Conservation (phyloP, 2,888 invertebrate species). For the Osmoderma eremita region DNA sequence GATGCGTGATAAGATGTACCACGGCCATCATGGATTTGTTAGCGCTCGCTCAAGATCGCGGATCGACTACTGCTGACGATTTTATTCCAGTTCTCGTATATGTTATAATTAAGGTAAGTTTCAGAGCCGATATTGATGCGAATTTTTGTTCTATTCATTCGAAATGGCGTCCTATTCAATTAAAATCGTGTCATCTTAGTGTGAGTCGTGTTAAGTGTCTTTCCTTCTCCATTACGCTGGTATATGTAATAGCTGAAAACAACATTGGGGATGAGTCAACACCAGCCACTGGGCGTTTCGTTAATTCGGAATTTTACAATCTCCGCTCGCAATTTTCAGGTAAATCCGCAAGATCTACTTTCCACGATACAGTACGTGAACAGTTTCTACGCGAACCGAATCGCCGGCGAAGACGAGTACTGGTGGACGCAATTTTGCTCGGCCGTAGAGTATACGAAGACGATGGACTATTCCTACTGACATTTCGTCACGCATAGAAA, state of each 20-base stretch:
- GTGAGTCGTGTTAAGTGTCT: no score
- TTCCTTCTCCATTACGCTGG: no score
- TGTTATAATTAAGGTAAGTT: conserved; percentile 87
- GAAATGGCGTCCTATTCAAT: no score
- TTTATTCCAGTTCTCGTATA: conserved; percentile 96
- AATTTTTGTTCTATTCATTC: no score
- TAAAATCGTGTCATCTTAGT: no score
- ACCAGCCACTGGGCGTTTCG: no score
- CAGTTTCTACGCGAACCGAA: conserved; percentile 85
- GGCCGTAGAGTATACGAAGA: conserved; percentile 97
- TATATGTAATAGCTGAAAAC: no score
- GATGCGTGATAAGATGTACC: conserved; percentile 86
- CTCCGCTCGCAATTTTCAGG: no score
- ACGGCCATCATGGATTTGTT: conserved; percentile 94
- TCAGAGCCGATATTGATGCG: not conserved
- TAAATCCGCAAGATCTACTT: conserved; percentile 92
- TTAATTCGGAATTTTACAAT: no score
- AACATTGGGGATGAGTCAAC: no score
- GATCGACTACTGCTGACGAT: conserved; percentile 91
- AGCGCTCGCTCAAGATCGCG: conserved; percentile 81
- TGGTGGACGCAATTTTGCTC: conserved; percentile 99
- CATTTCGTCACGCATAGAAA: conserved; percentile 28
- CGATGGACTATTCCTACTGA: conserved; percentile 82
- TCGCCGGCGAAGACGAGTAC: conserved; percentile 92
- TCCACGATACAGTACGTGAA: conserved; percentile 97